These are phyloP conservation scores for Pollachius pollachius DNA, from an alignment of 2,113 vertebrate genomes.

Conservation along the genomic window DNA sequence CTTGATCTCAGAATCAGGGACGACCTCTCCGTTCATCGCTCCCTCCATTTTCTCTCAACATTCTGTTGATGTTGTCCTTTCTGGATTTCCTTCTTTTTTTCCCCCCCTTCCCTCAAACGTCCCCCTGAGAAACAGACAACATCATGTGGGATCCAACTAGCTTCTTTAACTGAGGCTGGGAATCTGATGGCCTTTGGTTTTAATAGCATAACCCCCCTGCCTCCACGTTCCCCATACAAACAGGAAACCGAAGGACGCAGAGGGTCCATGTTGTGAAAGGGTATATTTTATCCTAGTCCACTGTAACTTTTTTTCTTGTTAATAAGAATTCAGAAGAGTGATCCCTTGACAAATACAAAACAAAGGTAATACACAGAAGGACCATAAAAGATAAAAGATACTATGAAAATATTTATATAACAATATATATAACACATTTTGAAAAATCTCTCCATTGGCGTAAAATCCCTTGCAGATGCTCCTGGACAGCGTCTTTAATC, in stretches of 20 bases:
- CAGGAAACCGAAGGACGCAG: slow-evolving; percentile 63
- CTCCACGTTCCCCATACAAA: slow-evolving; percentile 66
- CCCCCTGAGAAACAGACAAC: slow-evolving; percentile 59
- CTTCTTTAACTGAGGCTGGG: slow-evolving; percentile 52
- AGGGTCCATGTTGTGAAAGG: slow-evolving; percentile 57
- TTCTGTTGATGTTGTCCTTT: slow-evolving; percentile 19
- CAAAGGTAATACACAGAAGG: too few relatives aligned
- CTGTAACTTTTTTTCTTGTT: not conserved
- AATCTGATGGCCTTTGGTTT: slow-evolving; percentile 74
- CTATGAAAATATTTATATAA: too few relatives aligned
- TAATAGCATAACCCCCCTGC: slow-evolving; percentile 63
- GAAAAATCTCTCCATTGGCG: too few relatives aligned
- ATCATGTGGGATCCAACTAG: slow-evolving; percentile 40
- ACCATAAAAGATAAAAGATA: not conserved
- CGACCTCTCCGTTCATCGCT: not conserved
- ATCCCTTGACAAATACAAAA: too few relatives aligned
- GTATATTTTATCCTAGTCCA: slow-evolving; percentile 44
- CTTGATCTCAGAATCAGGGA: not conserved
- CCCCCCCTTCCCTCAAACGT: slow-evolving; percentile 24
- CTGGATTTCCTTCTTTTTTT: too few relatives aligned
- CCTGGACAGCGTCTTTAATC: not conserved
- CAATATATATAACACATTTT: too few relatives aligned
- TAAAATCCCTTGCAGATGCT: not conserved
- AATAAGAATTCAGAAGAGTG: not conserved
- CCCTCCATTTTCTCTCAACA: slow-evolving; percentile 40